Percentiles rank a stretch among this genome's conserved stretches.
Conservation (phyloP, 1,140 invertebrate species). For the Euura saliciscinereae region DNA sequence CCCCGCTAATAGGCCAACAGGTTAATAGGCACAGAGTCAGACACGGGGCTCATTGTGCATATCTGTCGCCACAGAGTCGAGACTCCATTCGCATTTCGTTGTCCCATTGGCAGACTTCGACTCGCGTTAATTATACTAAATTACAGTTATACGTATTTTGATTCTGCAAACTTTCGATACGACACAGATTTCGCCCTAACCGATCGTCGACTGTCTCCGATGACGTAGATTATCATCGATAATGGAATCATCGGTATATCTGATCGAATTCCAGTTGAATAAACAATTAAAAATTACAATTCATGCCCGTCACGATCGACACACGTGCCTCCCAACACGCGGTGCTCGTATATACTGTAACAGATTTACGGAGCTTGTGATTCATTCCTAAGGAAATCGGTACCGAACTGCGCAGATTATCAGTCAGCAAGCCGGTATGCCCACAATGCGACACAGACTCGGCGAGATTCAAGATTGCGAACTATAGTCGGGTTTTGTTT, state of each 20-base stretch:
- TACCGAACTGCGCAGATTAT: neutral
- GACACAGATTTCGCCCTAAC: too few relatives aligned
- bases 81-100: neutral
- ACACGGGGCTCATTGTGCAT: neutral
- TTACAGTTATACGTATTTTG: too few relatives aligned
- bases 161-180: too few relatives aligned
- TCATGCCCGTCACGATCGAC: neutral
- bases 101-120: neutral
- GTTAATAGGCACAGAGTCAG: neutral
- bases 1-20: neutral
- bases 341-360: neutral
- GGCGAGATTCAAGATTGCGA: neutral
- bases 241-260: too few relatives aligned
- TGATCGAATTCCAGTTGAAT: neutral
- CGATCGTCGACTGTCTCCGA: too few relatives aligned
- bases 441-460: neutral
- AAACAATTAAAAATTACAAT: neutral
- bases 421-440: neutral
- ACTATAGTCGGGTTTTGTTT: slow-evolving; percentile 1
- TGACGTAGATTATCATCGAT: too few relatives aligned
- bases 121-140: too few relatives aligned
- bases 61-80: neutral
- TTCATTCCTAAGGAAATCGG: neutral
- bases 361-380: neutral
- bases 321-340: neutral